Base-by-base conservation (phyloP, 2,888 invertebrate species). In the Drosophila colorata region DNA sequence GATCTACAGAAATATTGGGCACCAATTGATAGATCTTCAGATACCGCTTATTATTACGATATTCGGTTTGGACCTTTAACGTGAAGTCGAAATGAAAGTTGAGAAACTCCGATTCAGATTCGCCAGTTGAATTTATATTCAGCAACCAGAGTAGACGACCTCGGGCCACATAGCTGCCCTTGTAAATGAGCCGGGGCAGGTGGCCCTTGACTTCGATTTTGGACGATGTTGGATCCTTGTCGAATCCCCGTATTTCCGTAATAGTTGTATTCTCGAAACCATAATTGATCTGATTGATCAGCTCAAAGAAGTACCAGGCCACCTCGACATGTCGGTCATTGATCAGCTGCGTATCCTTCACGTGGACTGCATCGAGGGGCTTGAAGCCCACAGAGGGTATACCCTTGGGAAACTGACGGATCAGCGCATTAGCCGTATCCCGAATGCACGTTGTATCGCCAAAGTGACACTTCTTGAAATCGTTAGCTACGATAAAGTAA, bases 181-280 rank as follows among this genome's bases (percentile, higher is more conserved):
- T 80, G 38, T 81, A 74, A 31, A 77, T 48, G 8, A 83, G 28
- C 7, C 87, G 58, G 0, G 83, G 85, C 43, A 87, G 69, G 8
- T 43, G 31, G 0, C 85, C 87, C 35, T 72, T 69, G 0, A 83
- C 48, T 41, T 69, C 76, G 8, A 83, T 74, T 18, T 68, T 76
- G 11, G 63, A 56, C 0, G 64, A 33, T 11, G 74, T 76, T n/a
- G 85, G 85, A 56, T 83, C 85, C 11, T 67, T 46, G 20, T 72
- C 78, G 37, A 83, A 87, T 5, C 83, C 83, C 7, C 28, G 28
- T 1, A 87, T 73, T 8, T 78, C 60, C 16, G 80, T 80, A 31
- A 87, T 81, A 0, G 87, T 83, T 44, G 79, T 74, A 40, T 87
- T 87, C 43, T 83, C 85, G n/a, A 87, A 87, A 1, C 87, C 83